These are phyloP conservation scores for Corvus moneduloides DNA, from an alignment of 2,113 vertebrate species.

Conservation along the genomic window DNA sequence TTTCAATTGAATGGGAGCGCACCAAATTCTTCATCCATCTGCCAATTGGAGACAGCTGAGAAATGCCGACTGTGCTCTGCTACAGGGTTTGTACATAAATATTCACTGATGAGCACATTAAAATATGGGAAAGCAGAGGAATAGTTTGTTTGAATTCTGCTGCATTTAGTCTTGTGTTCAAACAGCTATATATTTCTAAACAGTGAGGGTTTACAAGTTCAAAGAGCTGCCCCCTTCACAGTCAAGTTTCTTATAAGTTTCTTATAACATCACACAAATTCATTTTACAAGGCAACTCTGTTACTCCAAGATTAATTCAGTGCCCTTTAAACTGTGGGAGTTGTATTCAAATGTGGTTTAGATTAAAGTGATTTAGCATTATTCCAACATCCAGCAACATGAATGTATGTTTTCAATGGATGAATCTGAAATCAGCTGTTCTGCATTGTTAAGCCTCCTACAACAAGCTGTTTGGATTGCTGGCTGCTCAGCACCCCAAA, in stretches of 20 bases:
- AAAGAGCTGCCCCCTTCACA: constrained; percentile 51
- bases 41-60: constrained; percentile 70
- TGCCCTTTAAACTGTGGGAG: constrained; percentile 64
- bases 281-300: constrained; percentile 59
- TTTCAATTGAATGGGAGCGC: constrained; percentile 57
- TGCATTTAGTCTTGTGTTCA: neutral
- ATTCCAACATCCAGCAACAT: constrained; percentile 53
- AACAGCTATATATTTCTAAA: constrained; percentile 30
- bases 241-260: constrained; percentile 48
- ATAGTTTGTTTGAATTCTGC: neutral
- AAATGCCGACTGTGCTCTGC: constrained; percentile 52
- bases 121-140: constrained; percentile 28
- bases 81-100: constrained; percentile 34
- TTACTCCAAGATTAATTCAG: constrained; percentile 65
- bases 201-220: constrained; percentile 38
- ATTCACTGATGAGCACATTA: constrained; percentile 55
- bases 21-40: constrained; percentile 70
- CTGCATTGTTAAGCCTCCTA: constrained; percentile 52
- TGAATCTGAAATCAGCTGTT: constrained; percentile 65
- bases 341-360: constrained; percentile 66
- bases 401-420: constrained; percentile 60
- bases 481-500: constrained; percentile 60
- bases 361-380: constrained; percentile 70
- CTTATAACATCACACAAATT: constrained; percentile 39
- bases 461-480: constrained; percentile 54